Evolutionary conservation across 2,113 vertebrate genomes (phyloP).

Genomic region (Erinaceus europaeus): DNA sequence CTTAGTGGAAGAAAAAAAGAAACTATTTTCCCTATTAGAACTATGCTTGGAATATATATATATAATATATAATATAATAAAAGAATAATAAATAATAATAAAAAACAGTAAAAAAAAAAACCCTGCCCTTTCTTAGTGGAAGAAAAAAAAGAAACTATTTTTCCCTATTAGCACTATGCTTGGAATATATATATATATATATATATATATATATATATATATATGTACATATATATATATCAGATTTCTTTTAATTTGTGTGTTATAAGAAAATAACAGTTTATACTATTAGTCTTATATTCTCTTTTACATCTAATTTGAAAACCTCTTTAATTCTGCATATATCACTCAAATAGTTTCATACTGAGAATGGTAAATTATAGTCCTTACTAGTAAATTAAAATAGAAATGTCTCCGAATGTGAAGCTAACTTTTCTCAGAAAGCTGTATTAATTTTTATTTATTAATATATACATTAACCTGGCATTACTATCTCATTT

Average conservation of each 20-base stretch:
- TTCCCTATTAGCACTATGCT: too few relatives aligned
- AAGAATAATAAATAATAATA: too few relatives aligned
- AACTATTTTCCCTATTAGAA: slow-evolving; percentile 21
- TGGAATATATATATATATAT: too few relatives aligned
- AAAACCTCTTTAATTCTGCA: slow-evolving; percentile 4
- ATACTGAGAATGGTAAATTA: neutral
- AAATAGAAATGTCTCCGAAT: neutral
- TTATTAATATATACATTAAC: too few relatives aligned
- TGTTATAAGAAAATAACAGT: neutral
- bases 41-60: too few relatives aligned
- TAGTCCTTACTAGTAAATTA: neutral
- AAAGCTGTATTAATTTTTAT: too few relatives aligned
- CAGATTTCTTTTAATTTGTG: slow-evolving; percentile 1
- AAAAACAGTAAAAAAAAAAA: too few relatives aligned
- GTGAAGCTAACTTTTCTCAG: too few relatives aligned
- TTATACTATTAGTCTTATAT: neutral
- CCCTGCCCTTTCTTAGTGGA: neutral
- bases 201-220: neutral
- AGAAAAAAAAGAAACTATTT: too few relatives aligned
- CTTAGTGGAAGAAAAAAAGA: neutral
- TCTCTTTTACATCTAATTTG: neutral
- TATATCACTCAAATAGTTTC: neutral
- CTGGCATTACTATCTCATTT: neutral
- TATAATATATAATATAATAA: too few relatives aligned
- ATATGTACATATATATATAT: neutral